Base-by-base conservation (phyloP, 2,797 vertebrate species). In the Orientallactaga sibirica region DNA sequence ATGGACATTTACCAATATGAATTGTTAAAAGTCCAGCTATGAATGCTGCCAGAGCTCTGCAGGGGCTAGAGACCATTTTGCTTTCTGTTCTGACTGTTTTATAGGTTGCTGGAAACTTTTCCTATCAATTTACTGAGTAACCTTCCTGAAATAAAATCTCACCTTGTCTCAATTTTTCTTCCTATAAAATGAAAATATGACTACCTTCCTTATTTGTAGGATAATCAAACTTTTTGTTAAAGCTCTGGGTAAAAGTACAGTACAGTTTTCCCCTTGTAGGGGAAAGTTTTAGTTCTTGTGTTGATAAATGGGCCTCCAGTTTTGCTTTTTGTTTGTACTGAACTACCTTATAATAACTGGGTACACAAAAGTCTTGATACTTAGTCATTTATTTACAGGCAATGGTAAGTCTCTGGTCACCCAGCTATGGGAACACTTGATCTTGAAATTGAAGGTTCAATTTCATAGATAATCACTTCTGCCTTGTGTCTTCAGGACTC, bases 381-480 rank as follows among this genome's bases (percentile, higher is more conserved):
- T 97, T 97, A 92, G 93, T 48, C 68, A 92, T 97, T 97, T 97
- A 89, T 94, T 88, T 33, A 33, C 12, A 94, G 92, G 92, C 96
- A 97, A 87, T 92, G 96, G 82, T 93, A 94, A 95, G 96, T 86
- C 93, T 96, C 94, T 73, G 92, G 87, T 70, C 94, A 95, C 86
- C 94, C 95, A 97, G 93, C 41, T 85, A 88, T 96, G 67, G 88
- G 91, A 97, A 96, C 77, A 97, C 91, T 94, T 95, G 81, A 82
- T 96, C 94, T 92, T 95, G 79, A 97, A 98, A 96, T 95, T 96
- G 94, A 98, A 90, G 94, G 95, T 95, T 97, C 94, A 80, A 78
- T 81, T 96, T 97, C 95, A 96, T 89, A 96, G 95, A 97, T 95
- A 97, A 95, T 87, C 75, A 96, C 90, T 97, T 98, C 92, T 93